These are phyloP conservation scores for Orchesellides sinensis DNA, from an alignment of 2,888 invertebrate genomes.

Conservation along the genomic window DNA sequence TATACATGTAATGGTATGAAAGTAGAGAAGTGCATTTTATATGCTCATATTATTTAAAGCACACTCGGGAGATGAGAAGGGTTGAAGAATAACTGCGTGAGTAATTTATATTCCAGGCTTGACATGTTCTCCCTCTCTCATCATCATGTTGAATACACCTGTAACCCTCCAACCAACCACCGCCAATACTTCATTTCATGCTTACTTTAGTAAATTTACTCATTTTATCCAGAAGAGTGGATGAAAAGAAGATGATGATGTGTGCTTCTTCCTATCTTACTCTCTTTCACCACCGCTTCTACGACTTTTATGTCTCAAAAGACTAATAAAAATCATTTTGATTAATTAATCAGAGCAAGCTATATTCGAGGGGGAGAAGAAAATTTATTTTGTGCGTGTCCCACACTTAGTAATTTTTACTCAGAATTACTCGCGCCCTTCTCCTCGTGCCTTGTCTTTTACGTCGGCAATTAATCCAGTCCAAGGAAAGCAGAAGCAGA, in stretches of 20 bases:
- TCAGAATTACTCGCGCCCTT: background rate
- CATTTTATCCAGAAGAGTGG: too few relatives aligned
- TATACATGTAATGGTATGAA: too few relatives aligned
- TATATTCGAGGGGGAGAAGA: too few relatives aligned
- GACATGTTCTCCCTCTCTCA: constrained; percentile 58
- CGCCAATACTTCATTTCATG: background rate
- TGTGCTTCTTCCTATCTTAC: background rate
- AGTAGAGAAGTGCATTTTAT: too few relatives aligned
- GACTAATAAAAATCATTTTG: constrained; percentile 50
- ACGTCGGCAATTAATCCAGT: background rate
- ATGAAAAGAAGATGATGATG: background rate
- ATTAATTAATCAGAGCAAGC: constrained; percentile 55
- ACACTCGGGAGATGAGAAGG: background rate
- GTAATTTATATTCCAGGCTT: constrained; percentile 49
- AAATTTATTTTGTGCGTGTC: background rate
- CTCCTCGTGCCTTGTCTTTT: constrained; percentile 1
- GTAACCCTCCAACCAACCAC: background rate
- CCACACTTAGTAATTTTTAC: background rate
- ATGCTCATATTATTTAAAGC: too few relatives aligned
- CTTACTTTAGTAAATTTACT: background rate
- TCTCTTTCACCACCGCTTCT: background rate
- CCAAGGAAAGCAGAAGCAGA: background rate
- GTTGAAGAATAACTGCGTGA: too few relatives aligned
- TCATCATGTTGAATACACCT: constrained; percentile 24
- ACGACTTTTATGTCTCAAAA: background rate